Evolutionary conservation across 2,888 invertebrate genomes (phyloP), one percentile per base, ranked within the genome.

Genomic region (Trissonchulus latispiculum): DNA sequence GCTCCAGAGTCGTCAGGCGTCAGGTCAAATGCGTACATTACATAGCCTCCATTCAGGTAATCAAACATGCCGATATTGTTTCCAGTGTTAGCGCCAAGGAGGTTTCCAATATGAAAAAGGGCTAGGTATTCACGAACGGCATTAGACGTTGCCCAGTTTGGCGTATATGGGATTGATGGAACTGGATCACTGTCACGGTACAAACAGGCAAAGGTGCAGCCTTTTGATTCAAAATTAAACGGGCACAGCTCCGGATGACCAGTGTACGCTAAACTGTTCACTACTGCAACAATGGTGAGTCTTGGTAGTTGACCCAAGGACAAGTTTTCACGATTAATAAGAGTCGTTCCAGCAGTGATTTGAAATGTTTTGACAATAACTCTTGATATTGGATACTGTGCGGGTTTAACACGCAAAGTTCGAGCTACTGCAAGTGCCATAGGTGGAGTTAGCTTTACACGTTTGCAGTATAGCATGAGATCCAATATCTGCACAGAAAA

Each of bases 301-400:
- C 66, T 31, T 8, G 66, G 66, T 8, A 64, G 66, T 18, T 23
- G 66, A 18, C 66, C 66, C 33, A 31, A 35, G 8, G 66, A 64
- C 29, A 64, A 32, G 33, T 64, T 64, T 64, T 64, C 66, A 8
- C 15, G 66, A 64, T 64, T 64, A 64, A 64, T n/a, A 8, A 64
- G 29, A 18, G 66, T 64, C 15, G 32, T 31, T 8, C 66, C 66
- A 8, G 8, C n/a, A n/a, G 8, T 18, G 8, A 64, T 64, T 64
- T 64, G 66, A 64, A 64, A 64, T n/a, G 29, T 35, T 64, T 64
- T 64, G 66, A 64, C 66, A 15, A 64, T 35, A n/a, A n/a, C n/a
- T n/a, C 66, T 8, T 29, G 66, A 8, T 32, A 64, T 64, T 8
- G 8, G n/a, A n/a, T n/a, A n/a, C n/a, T n/a, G n/a, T n/a, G n/a